phyloP scores from a whole-genome alignment of 2,113 vertebrate species.

The Pica pica region DNA sequence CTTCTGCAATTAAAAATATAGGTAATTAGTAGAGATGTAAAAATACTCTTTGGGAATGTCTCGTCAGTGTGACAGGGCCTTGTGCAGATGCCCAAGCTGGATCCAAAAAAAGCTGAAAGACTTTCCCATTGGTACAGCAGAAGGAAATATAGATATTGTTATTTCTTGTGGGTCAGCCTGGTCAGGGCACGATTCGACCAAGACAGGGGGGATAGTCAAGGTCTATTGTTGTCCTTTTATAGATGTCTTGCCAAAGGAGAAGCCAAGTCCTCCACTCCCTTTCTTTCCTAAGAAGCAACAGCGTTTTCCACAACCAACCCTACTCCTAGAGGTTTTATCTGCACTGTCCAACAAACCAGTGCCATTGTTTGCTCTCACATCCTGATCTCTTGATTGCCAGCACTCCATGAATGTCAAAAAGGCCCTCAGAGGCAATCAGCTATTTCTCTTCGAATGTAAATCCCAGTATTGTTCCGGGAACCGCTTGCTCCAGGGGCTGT shows the following conservation, averaged over 20 bases:
- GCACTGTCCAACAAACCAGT: not conserved
- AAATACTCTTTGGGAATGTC: not conserved
- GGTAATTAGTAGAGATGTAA: slow-evolving; percentile 1
- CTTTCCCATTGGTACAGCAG: not conserved
- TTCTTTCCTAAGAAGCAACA: not conserved
- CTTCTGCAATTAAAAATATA: slow-evolving; percentile 17
- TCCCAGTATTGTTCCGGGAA: not conserved
- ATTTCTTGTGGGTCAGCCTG: not conserved
- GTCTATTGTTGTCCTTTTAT: not conserved
- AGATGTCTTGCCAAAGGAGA: not conserved
- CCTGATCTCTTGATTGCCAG: not conserved
- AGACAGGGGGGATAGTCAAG: not conserved
- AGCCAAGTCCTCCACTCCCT: not conserved
- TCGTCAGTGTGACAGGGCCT: not conserved
- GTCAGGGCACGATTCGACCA: not conserved
- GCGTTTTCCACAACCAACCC: not conserved
- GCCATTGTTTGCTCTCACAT: not conserved
- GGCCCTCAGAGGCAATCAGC: not conserved
- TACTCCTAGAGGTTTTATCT: not conserved
- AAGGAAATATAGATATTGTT: not conserved
- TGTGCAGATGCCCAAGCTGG: not conserved
- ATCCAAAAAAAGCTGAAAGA: not conserved
- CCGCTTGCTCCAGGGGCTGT: not conserved
- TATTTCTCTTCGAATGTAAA: not conserved
- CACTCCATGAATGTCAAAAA: not conserved